Conservation (phyloP, 1,140 invertebrate species). For the Meloidogyne hapla region DNA sequence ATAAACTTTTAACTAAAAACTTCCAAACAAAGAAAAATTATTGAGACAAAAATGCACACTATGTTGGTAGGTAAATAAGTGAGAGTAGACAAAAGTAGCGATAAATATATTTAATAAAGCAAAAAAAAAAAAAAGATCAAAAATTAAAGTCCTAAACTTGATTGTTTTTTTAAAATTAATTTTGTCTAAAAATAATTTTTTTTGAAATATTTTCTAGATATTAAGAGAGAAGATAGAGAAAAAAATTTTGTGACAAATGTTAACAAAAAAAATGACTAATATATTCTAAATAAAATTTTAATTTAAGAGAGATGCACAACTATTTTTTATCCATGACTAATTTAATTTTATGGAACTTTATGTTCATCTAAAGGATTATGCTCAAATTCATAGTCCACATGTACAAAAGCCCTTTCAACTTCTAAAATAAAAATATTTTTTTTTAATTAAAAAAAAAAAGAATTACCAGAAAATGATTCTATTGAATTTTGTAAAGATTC, state of each 20-base stretch:
- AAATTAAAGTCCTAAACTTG: too few species aligned
- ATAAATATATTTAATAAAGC: too few species aligned
- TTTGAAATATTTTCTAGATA: too few species aligned
- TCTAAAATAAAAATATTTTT: slow-evolving; percentile 34
- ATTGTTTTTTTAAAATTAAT: too few species aligned
- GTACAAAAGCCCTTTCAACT: slow-evolving; percentile 68
- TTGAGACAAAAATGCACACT: too few species aligned
- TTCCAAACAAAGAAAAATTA: too few species aligned
- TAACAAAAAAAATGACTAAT: neutral
- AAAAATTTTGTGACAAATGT: neutral
- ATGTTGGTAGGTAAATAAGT: too few species aligned
- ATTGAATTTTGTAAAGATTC: slow-evolving; percentile 66
- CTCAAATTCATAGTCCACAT: slow-evolving; percentile 66
- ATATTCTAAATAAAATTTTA: neutral
- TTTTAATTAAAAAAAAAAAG: neutral
- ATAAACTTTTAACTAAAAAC: too few species aligned
- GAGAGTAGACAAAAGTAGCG: too few species aligned
- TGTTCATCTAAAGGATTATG: slow-evolving; percentile 47
- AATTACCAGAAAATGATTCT: slow-evolving; percentile 60
- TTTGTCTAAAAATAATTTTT: too few species aligned
- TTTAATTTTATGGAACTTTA: slow-evolving; percentile 36
- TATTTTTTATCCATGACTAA: neutral
- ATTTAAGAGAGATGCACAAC: neutral
- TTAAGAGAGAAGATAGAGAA: neutral
- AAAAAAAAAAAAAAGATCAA: too few species aligned